Conservation (phyloP, 1,140 invertebrate genomes). For the Micrasema minimum region DNA sequence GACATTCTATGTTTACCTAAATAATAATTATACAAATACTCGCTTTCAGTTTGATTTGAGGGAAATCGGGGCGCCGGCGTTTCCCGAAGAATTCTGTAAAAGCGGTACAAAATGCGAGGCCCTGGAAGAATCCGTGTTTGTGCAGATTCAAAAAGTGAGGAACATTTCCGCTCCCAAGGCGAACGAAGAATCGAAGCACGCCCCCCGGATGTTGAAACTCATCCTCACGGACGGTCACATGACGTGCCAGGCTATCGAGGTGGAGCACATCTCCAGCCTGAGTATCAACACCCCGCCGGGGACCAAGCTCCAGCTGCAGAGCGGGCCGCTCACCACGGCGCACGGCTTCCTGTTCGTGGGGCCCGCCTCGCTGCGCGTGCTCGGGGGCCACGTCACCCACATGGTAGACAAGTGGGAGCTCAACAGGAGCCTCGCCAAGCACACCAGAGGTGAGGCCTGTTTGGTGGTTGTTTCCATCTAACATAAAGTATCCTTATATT, state of each 20-base stretch:
- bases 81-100: conserved; percentile 69
- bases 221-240: conserved; percentile 86
- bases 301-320: conserved; percentile 73
- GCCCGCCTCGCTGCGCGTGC: conserved; percentile 72
- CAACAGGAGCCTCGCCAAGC: conserved; percentile 80
- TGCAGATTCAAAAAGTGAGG: conserved; percentile 88
- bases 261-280: conserved; percentile 73
- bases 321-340: conserved; percentile 67
- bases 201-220: conserved; percentile 84
- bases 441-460: conserved; percentile 71
- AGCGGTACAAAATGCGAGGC: conserved; percentile 65
- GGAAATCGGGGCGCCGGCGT: conserved; percentile 75
- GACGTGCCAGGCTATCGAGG: conserved; percentile 80
- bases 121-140: conserved; percentile 76
- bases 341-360: conserved; percentile 80
- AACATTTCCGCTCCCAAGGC: conserved; percentile 91
- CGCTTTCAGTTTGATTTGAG: conserved; percentile 78
- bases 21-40: conserved; percentile 54
- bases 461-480: too few relatives aligned
- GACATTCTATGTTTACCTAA: conserved; percentile 34
- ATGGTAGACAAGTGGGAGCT: conserved; percentile 92
- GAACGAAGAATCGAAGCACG: conserved; percentile 84
- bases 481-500: too few relatives aligned
- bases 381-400: conserved; percentile 84
- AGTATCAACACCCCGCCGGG: conserved; percentile 82